Evolutionary conservation across 2,797 vertebrate species (phyloP), one percentile per base, ranked within the genome.

Genomic region (Capromys pilorides): DNA sequence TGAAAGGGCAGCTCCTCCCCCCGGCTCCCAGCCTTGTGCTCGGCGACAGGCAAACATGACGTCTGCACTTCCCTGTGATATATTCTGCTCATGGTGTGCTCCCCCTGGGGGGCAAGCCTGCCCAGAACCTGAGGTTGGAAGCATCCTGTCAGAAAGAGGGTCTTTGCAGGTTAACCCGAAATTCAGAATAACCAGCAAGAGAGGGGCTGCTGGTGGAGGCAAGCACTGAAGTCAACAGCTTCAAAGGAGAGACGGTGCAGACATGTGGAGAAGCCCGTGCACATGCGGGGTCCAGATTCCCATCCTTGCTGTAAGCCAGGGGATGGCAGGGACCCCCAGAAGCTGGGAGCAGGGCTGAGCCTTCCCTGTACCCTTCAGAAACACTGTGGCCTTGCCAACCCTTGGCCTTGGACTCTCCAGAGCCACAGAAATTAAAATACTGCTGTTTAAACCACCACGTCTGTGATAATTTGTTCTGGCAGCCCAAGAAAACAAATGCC

Each of bases 311-410:
- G 67, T 2, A 39, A 86, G 36, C 36, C n/a, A 45, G 64, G 28
- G 39, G 33, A 41, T 0, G 1, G 16, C 24, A 49, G 33, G 28
- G 59, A 26, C 33, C 12, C 31, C 19, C 10, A 33, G 61, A 69
- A 77, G 31, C 71, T 24, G 6, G 13, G 39, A 36, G 21, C 39
- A 31, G 36, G 21, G 26, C 51, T 5, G 18, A 26, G 19, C 51
- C 36, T 88, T 28, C 66, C 41, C 18, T 14, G 31, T 26, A 64
- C 24, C 2, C 75, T 79, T 51, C 14, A 8, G 88, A 36, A 22
- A 45, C 8, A 33, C 26, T 2, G 0, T 0, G 13, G 3, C 6
- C 75, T 45, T 59, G 22, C 57, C 45, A 69, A 61, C 18, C 14
- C 77, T 88, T 79, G 36, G 28, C 18, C 45, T 57, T 79, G 69